Percentiles rank a stretch among this genome's conserved stretches.
phyloP scores from a whole-genome alignment of 2,888 invertebrate species.

The Zaprionus bogoriensis region DNA sequence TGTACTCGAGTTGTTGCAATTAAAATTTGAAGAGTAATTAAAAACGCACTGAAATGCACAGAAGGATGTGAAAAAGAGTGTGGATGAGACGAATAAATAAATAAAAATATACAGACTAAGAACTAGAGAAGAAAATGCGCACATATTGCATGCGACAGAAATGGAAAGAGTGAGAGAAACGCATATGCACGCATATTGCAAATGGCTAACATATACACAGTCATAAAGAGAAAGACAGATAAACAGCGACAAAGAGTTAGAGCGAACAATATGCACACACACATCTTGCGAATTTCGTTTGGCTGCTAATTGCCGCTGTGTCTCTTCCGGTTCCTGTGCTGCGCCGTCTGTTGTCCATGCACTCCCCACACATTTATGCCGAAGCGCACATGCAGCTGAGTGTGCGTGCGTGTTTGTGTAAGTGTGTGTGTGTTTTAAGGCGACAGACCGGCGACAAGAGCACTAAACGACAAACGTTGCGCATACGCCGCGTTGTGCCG shows the following conservation, averaged over 20 bases:
- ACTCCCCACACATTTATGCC: conserved; percentile 72
- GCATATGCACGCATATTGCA: no score
- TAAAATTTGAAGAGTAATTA: conserved; percentile 75
- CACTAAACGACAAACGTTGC: conserved; percentile 39
- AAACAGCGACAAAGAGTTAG: no score
- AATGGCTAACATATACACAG: not conserved
- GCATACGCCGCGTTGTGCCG: conserved; percentile 39
- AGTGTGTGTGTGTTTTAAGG: no score
- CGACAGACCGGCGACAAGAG: conserved; percentile 48
- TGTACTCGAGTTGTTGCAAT: conserved; percentile 59
- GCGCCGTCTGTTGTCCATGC: not conserved
- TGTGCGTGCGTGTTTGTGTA: conserved; percentile 9
- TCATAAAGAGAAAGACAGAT: not conserved
- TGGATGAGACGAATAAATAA: no score
- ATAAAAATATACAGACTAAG: no score
- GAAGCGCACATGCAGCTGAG: conserved; percentile 46
- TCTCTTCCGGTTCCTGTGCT: not conserved
- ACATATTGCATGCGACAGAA: no score
- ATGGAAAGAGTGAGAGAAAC: no score
- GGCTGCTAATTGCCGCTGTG: conserved; percentile 64
- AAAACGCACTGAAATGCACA: conserved; percentile 46
- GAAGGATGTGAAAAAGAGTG: no score
- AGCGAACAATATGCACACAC: not conserved
- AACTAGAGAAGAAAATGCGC: no score
- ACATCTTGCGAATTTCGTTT: conserved; percentile 52